These are phyloP conservation scores for Prionailurus viverrinus DNA, from an alignment of 2,113 vertebrate species.

Conservation along the genomic window DNA sequence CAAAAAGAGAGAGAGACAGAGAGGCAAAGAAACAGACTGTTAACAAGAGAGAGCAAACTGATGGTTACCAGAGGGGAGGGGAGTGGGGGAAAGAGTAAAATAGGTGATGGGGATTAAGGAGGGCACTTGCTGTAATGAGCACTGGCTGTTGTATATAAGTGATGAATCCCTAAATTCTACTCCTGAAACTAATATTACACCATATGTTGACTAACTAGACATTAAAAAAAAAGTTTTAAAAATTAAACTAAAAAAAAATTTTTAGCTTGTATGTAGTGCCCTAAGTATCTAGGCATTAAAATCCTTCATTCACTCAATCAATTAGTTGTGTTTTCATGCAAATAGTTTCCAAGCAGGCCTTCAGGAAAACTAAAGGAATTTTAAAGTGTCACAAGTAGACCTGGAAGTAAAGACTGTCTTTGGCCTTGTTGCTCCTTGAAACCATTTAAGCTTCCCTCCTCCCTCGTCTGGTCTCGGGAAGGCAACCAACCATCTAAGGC, in stretches of 20 bases:
- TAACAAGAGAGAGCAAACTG: background rate
- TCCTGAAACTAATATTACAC: background rate
- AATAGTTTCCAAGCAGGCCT: conserved; percentile 14
- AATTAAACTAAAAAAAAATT: background rate
- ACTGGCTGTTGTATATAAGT: background rate
- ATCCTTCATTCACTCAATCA: background rate
- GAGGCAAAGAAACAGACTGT: background rate
- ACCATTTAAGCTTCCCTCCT: background rate
- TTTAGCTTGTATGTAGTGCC: background rate
- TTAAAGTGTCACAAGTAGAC: background rate
- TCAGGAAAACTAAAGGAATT: background rate
- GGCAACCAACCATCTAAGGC: background rate
- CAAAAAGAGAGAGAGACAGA: background rate
- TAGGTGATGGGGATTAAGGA: background rate
- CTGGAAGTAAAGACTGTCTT: background rate
- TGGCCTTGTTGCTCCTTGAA: background rate
- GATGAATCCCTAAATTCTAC: background rate
- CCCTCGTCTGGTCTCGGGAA: background rate
- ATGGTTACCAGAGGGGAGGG: background rate
- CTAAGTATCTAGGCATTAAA: background rate
- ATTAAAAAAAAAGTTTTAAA: background rate
- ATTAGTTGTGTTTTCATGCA: background rate
- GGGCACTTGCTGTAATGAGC: background rate
- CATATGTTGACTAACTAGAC: background rate
- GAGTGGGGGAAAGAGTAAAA: background rate